phyloP scores from a whole-genome alignment of 1,140 invertebrate genomes.

The Neodiprion pinetum region DNA sequence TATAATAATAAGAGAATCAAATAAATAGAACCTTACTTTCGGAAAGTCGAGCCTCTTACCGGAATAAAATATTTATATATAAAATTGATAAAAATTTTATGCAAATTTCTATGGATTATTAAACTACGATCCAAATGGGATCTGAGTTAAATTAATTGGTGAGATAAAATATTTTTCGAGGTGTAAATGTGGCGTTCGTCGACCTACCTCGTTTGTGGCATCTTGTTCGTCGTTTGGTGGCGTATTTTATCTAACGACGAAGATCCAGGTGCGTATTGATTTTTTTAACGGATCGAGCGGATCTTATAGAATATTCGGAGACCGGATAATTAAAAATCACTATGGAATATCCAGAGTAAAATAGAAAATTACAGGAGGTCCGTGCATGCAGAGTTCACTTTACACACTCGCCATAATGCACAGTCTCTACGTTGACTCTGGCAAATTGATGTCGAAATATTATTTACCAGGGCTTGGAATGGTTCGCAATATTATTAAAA shows the following conservation, averaged over 20 bases:
- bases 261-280: conserved; percentile 18
- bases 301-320: background rate
- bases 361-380: background rate
- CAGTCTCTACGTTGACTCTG: conserved; percentile 30
- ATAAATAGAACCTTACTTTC: too few species aligned
- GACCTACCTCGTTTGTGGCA: conserved; percentile 58
- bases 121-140: background rate
- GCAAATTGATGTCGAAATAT: background rate
- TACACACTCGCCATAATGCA: conserved; percentile 52
- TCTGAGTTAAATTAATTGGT: background rate
- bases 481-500: background rate
- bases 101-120: too few species aligned
- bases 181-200: conserved; percentile 5
- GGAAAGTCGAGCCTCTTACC: too few species aligned
- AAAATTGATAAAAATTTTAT: too few species aligned
- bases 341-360: background rate
- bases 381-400: conserved; percentile 9
- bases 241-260: conserved; percentile 31
- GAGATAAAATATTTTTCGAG: background rate
- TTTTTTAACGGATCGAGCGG: background rate
- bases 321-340: background rate
- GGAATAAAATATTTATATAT: too few species aligned
- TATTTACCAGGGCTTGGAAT: background rate
- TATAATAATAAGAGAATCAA: too few species aligned
- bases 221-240: conserved; percentile 47